Evolutionary conservation across 2,797 vertebrate species (phyloP).

Genomic region (Macropus fuliginosus): DNA sequence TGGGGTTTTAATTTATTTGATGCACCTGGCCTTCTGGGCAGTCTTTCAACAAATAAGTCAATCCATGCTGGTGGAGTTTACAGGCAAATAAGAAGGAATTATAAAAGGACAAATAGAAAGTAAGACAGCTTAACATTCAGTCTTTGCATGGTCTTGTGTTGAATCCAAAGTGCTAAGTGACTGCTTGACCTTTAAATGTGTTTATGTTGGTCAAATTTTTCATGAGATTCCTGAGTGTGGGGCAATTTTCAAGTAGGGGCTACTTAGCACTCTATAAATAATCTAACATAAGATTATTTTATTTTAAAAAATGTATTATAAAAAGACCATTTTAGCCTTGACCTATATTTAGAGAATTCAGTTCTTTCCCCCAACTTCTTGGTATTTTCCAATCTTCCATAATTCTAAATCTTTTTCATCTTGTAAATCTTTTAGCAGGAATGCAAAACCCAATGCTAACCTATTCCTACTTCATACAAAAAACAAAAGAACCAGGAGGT

Average conservation of each 20-base stretch:
- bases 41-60: neutral
- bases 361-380: neutral
- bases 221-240: neutral
- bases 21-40: constrained; percentile 11
- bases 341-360: neutral
- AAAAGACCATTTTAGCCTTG: neutral
- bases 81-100: constrained; percentile 7
- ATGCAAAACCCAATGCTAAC: neutral
- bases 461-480: neutral
- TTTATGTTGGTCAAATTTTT: neutral
- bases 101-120: neutral
- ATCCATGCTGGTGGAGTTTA: neutral
- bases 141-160: neutral
- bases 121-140: neutral
- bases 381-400: neutral
- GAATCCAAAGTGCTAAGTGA: neutral
- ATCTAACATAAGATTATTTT: neutral
- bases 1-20: neutral
- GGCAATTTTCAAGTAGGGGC: neutral
- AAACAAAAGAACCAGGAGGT: neutral
- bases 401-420: neutral
- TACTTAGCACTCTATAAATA: neutral
- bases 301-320: neutral
- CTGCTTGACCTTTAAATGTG: neutral
- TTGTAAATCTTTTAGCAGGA: neutral